These are phyloP conservation scores for Ylistrum balloti DNA, from an alignment of 1,140 invertebrate genomes.

Conservation along the genomic window DNA sequence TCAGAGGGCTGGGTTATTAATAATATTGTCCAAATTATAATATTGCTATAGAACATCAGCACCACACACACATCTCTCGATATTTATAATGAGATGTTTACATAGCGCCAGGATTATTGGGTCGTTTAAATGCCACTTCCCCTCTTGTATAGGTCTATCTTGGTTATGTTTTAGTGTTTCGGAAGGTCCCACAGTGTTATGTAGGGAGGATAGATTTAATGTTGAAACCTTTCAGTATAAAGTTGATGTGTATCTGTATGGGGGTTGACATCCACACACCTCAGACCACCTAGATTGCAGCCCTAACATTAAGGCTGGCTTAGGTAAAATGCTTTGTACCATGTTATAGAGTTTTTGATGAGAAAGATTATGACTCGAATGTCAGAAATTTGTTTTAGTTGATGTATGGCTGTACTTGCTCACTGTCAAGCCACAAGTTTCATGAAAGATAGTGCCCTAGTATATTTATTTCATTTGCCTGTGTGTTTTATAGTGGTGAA, in stretches of 20 bases:
- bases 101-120: conserved; percentile 37
- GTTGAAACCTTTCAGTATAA: conserved; percentile 10
- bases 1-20: not conserved
- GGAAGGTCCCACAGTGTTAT: not conserved
- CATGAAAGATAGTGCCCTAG: not conserved
- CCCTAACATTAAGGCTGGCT: conserved; percentile 13
- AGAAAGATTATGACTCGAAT: conserved; percentile 35
- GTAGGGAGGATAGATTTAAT: not conserved
- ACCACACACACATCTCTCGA: not conserved
- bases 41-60: not conserved
- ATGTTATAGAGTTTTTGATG: conserved; percentile 35
- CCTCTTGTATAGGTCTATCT: not conserved
- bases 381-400: conserved; percentile 33
- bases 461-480: conserved; percentile 21
- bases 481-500: not conserved
- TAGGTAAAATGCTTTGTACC: conserved; percentile 38
- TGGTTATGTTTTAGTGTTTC: not conserved
- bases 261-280: conserved; percentile 13
- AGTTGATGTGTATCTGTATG: not conserved
- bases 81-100: not conserved
- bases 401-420: conserved; percentile 33
- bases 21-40: conserved; percentile 1
- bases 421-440: conserved; percentile 5
- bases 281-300: not conserved
- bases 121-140: not conserved